A percentile compares a stretch with the other conserved stretches of the same genome.
Conservation (phyloP, 2,113 vertebrate genomes). For the Scalopus aquaticus region DNA sequence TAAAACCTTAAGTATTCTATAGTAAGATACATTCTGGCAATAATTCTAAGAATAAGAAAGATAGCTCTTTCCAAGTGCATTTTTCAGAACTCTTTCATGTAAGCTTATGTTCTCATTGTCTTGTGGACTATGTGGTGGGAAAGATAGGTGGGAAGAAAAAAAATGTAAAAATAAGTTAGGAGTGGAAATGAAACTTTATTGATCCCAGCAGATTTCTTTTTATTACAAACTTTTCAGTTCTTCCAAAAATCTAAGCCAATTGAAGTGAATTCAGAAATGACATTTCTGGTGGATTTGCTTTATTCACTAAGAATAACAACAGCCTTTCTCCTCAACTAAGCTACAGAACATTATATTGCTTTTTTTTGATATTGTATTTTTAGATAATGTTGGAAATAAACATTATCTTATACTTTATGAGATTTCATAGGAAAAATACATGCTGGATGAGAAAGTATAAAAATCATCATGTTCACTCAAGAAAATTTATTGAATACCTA, state of each 20-base stretch:
- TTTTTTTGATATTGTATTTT: conserved; percentile 52
- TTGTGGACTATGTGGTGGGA: not conserved
- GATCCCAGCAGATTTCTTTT: conserved; percentile 63
- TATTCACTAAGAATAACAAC: conserved; percentile 46
- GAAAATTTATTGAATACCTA: not conserved
- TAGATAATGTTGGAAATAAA: conserved; percentile 29
- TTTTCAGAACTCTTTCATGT: conserved; percentile 29
- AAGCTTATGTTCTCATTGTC: not conserved
- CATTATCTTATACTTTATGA: conserved; percentile 17
- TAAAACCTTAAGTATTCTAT: not conserved
- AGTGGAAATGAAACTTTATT: conserved; percentile 67
- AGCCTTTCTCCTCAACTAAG: not conserved
- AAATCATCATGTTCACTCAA: not conserved
- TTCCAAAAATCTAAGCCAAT: conserved; percentile 42
- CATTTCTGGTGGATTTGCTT: conserved; percentile 52
- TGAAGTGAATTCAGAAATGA: conserved; percentile 64
- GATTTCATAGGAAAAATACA: conserved; percentile 26
- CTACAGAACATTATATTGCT: not conserved
- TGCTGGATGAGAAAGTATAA: not conserved
- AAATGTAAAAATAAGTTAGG: not conserved
- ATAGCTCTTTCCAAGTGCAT: not conserved
- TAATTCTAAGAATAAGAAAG: not conserved
- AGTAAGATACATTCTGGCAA: not conserved
- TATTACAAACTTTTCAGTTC: conserved; percentile 60
- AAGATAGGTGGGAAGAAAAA: not conserved